These are phyloP conservation scores for Ostrea edulis DNA, from an alignment of 1,140 invertebrate species.

Conservation along the genomic window DNA sequence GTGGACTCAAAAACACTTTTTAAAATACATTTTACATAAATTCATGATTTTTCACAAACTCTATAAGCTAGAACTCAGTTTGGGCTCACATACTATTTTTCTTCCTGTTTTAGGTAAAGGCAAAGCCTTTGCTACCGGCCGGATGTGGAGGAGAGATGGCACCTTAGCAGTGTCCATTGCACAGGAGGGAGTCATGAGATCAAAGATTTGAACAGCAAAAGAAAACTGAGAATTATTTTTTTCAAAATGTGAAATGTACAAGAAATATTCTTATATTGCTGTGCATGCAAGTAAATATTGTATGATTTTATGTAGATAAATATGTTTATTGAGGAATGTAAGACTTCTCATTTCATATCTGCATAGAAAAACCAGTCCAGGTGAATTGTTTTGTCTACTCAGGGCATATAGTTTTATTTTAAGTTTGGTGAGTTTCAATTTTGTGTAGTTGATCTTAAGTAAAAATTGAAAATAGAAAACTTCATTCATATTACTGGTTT, in stretches of 20 bases:
- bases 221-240: neutral
- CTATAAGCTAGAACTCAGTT: neutral
- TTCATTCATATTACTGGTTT: too few relatives aligned
- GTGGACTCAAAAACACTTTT: neutral
- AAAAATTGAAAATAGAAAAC: too few relatives aligned
- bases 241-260: neutral
- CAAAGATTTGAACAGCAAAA: neutral
- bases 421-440: too few relatives aligned
- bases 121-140: conserved; percentile 63
- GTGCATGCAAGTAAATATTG: neutral
- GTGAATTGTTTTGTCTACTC: too few relatives aligned
- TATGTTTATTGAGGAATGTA: too few relatives aligned
- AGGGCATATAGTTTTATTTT: too few relatives aligned
- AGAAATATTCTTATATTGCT: neutral
- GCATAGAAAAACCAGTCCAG: too few relatives aligned
- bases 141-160: conserved; percentile 73
- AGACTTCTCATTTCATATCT: too few relatives aligned
- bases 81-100: neutral
- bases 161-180: conserved; percentile 70
- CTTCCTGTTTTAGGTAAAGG: conserved; percentile 59
- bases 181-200: conserved; percentile 70
- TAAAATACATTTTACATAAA: neutral
- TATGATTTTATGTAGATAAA: too few relatives aligned
- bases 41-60: neutral
- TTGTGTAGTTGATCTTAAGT: too few relatives aligned